Evolutionary conservation across 2,113 vertebrate genomes (phyloP), one percentile per base, ranked within the genome.

Genomic region (Platichthys flesus): DNA sequence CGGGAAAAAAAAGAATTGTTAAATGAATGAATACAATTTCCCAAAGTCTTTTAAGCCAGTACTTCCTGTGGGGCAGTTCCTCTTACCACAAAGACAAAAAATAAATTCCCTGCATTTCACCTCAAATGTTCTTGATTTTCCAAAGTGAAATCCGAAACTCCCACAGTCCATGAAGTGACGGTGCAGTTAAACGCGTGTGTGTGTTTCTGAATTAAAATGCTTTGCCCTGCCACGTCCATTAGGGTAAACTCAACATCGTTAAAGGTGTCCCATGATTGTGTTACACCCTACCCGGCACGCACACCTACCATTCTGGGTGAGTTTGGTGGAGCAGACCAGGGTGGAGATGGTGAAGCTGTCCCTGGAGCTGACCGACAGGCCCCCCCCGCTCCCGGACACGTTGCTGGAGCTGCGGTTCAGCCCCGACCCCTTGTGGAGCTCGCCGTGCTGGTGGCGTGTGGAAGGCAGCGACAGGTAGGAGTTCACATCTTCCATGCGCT

Each of bases 251-350:
- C 40, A 68, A 26, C 45, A 68, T 78, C 62, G 68, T 18, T 31
- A 49, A 7, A 57, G 21, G 1, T 26, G 12, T 8, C 37, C 35
- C 2, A 31, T 35, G 6, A 67, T 3, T 15, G 18, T 26, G 18
- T 24, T 5, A 52, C 63, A 67, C 67, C 67, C 54, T 42, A 13
- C 20, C 23, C n/a, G 57, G n/a, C 67, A 69, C 58, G 67, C 9
- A 35, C 68, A 56, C 78, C 2, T 80, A 99, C 98, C 97, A 1
- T 99, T 99, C 92, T 99, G 98, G n/a, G 98, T 99, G 87, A 99
- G 90, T 83, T 99, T 99, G 10, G 97, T 99, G 61, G 98, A 99
- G 82, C 98, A 99, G 83, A 99, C 97, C n/a, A 99, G 94, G 2
- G 96, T 98, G 45, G 96, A 96, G 86, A 99, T 98, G 83, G 56